Conservation (phyloP, 2,797 vertebrate genomes). For the Tangara arthus region DNA sequence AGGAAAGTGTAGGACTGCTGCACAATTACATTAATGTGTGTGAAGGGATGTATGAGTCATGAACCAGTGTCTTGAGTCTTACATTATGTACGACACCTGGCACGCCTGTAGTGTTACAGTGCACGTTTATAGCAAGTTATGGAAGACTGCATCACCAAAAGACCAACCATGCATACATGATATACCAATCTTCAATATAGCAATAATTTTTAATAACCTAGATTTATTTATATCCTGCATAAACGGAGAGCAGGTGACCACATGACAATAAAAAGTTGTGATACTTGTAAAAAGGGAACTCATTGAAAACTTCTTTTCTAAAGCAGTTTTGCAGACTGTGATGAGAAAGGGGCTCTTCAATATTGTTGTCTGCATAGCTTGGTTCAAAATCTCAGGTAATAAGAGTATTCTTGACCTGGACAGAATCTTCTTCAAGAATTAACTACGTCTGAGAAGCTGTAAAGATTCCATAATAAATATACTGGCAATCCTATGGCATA, state of each 20-base stretch:
- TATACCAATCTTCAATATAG: neutral
- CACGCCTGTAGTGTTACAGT: neutral
- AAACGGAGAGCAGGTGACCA: neutral
- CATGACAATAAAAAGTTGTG: neutral
- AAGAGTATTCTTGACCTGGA: neutral
- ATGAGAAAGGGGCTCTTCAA: neutral
- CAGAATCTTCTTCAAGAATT: neutral
- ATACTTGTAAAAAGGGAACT: neutral
- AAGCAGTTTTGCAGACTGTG: neutral
- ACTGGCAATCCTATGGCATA: neutral
- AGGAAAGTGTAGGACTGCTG: neutral
- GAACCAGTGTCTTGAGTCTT: neutral
- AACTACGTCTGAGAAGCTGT: accelerated
- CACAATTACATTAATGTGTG: neutral
- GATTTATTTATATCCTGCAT: neutral
- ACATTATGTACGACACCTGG: neutral
- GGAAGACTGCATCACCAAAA: neutral
- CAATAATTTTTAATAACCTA: neutral
- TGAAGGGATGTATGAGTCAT: neutral
- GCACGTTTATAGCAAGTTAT: neutral
- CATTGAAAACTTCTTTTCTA: neutral
- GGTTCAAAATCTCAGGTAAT: neutral
- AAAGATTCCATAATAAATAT: neutral
- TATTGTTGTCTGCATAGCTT: neutral
- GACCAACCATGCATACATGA: neutral